These are phyloP conservation scores for Mactromeris polynyma DNA, from an alignment of 2,888 invertebrate species.

Conservation along the genomic window DNA sequence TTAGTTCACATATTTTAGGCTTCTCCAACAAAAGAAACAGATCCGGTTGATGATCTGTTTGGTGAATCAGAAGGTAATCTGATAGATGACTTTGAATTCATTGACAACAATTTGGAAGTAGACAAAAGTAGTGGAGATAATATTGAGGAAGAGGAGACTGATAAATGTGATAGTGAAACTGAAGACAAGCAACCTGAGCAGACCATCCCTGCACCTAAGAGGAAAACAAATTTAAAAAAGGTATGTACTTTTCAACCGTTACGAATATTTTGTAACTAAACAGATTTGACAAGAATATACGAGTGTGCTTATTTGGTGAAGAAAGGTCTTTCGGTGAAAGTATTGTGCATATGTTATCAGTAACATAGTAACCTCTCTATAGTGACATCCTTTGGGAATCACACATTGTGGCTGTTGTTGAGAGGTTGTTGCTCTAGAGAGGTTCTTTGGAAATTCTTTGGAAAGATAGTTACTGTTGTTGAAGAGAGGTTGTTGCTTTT, in stretches of 20 bases:
- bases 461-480: no score
- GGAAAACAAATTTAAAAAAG: constrained; percentile 36
- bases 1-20: constrained; percentile 17
- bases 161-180: not conserved
- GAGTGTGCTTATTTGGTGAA: no score
- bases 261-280: not conserved
- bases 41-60: constrained; percentile 46
- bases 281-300: no score
- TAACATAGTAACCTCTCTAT: no score
- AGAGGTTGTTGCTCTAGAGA: no score
- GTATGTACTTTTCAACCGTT: constrained; percentile 7
- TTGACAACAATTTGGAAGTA: not conserved
- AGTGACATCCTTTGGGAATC: no score
- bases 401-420: no score
- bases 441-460: no score
- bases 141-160: not conserved
- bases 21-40: constrained; percentile 23
- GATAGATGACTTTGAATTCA: not conserved
- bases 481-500: no score
- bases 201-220: not conserved
- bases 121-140: not conserved
- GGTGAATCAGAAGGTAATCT: not conserved
- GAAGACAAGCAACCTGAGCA: not conserved
- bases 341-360: no score
- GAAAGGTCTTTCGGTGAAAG: no score